phyloP scores from a whole-genome alignment of 2,888 invertebrate genomes.

The Brachylomia viminalis region DNA sequence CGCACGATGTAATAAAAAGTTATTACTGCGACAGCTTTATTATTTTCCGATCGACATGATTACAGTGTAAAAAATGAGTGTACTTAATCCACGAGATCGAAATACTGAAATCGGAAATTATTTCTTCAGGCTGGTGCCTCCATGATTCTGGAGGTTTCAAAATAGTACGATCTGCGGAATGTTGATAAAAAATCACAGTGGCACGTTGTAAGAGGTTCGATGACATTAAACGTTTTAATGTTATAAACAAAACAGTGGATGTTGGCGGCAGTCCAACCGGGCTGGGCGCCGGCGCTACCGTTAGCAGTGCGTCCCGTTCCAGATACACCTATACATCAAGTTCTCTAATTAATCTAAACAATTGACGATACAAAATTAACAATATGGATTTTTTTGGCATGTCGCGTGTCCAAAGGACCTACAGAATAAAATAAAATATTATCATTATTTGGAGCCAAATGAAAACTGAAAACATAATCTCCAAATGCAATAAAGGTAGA shows the following conservation, averaged over 20 bases:
- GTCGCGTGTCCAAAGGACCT: not conserved
- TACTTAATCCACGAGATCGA: constrained; percentile 26
- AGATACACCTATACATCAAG: constrained; percentile 77
- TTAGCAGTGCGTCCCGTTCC: constrained; percentile 74
- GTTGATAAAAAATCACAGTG: constrained; percentile 50
- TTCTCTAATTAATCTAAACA: constrained; percentile 57
- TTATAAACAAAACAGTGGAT: constrained; percentile 87
- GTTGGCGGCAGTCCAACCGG: constrained; percentile 85
- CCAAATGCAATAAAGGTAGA: constrained; percentile 59
- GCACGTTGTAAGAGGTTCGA: constrained; percentile 58
- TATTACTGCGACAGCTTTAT: constrained; percentile 42
- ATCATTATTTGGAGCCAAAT: constrained; percentile 6
- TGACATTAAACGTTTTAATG: constrained; percentile 78
- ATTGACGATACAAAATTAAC: not conserved
- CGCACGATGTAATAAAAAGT: constrained; percentile 36
- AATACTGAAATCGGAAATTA: constrained; percentile 34
- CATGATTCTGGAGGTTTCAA: constrained; percentile 21
- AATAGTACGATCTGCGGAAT: constrained; percentile 34
- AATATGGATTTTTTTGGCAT: not conserved
- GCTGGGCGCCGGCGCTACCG: constrained; percentile 85
- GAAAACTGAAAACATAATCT: constrained; percentile 48
- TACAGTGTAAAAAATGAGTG: constrained; percentile 38
- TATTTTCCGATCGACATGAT: constrained; percentile 41
- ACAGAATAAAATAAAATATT: too few relatives aligned
- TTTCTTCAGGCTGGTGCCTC: constrained; percentile 6